Base-by-base conservation (phyloP, 2,113 vertebrate species). In the Rhagologus leucostigma region DNA sequence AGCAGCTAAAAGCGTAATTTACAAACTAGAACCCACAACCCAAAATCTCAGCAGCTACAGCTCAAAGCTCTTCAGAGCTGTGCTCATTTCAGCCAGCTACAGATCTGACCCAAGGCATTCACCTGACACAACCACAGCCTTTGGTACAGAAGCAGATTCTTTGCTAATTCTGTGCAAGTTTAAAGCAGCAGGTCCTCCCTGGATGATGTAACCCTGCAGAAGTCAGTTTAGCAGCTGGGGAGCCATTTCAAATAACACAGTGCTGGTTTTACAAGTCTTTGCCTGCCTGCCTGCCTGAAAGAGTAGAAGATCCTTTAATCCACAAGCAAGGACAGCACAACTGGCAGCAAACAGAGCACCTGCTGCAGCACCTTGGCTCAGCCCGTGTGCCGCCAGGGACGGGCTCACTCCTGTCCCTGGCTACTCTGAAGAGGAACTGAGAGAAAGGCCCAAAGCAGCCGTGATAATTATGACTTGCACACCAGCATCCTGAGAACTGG, bases 211-310 rank as follows among this genome's bases (percentile, higher is more conserved):
- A 80, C 50, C 46, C 62, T 2, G 3, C 41, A 79, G 33, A 93
- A 95, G 42, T 56, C 76, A 67, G 47, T 62, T 89, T 57, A 90
- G 62, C 56, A 77, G 59, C 60, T 83, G 69, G 39, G 47, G 55
- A 87, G 22, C 13, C 49, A 53, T 88, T 81, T 78, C 70, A 79
- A 77, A 88, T 32, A 92, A 65, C 8, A 30, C 16, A 52, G 44
- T 26, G 49, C 83, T 84, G 73, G 63, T 95, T 96, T 94, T 59
- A 87, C 80, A 93, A 84, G 87, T 92, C 74, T 52, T 71, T 17
- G 27, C 56, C 52, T 90, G 69, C 46, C 52, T 90, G 69, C 46
- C 68, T 69, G 62, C 56, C 80, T 84, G 73, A 60, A 60, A 85
- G 68, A 85, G 35, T 0, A 62, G 50, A 76, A 33, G 59, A 84